Base-by-base conservation (phyloP, 2,888 invertebrate species). In the Ornithoptera priamus region DNA sequence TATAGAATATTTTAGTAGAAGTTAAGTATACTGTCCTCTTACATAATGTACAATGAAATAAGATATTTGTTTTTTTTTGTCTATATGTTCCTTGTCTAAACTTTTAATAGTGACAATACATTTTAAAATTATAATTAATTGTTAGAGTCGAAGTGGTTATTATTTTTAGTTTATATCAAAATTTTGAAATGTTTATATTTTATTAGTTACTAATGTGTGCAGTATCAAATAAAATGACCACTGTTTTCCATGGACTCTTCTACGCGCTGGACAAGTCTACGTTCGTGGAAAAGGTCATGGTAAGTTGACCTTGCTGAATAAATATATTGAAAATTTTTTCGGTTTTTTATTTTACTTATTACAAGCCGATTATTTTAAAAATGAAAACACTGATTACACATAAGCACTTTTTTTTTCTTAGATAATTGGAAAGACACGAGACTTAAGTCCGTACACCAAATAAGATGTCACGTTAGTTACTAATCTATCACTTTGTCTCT, bases 171-270 rank as follows among this genome's bases (percentile, higher is more conserved):
- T 60, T 72, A 53, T 72, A 72, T 74, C 69, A 65, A 69, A 67
- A 24, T 72, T 74, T 68, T 72, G 68, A 71, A 69, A 74, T 53
- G 68, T 63, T 22, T 59, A 77, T 77, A 73, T 77, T 76, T 70
- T 74, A 75, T 78, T 76, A 77, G 79, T 77, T 76, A 72, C 80
- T 80, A 75, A 76, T 75, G 84, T 84, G 88, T 87, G 88, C 85
- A 84, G 83, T 70, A 70, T 57, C 82, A 78, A 81, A 88, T 85
- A 87, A 87, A 87, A 87, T 83, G 83, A 85, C 80, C 79, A 84
- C 85, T 90, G 79, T 92, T 90, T 91, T 91, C 89, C 89, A 92
- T 92, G 92, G 90, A 89, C 86, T 88, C 85, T 89, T 88, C 87
- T 87, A 87, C 84, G 82, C 82, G 70, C 85, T 84, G 88, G 83